Evolutionary conservation across 2,888 invertebrate genomes (phyloP).

Genomic region (Hydroisotoma schaefferi): DNA sequence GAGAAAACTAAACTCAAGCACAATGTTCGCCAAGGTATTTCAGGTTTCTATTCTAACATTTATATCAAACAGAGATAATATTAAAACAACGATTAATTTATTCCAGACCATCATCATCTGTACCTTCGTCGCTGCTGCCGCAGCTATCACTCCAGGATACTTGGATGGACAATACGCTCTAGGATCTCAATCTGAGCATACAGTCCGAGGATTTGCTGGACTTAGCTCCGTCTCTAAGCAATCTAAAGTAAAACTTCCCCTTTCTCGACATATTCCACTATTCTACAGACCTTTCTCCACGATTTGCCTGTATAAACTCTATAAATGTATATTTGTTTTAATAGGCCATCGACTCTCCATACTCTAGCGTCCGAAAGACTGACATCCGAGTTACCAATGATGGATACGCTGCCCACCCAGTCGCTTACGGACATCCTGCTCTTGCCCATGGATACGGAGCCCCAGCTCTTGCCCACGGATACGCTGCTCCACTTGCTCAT

Average conservation of each 20-base stretch:
- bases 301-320: slow-evolving; percentile 15
- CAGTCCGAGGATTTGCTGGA: slow-evolving; percentile 37
- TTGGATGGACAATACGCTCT: slow-evolving; percentile 25
- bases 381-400: slow-evolving; percentile 47
- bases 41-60: too few relatives aligned
- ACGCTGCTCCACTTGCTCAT: slow-evolving; percentile 11
- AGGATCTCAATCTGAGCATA: slow-evolving; percentile 31
- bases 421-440: slow-evolving; percentile 24
- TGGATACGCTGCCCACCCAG: slow-evolving; percentile 27
- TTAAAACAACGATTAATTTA: not conserved
- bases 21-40: slow-evolving; percentile 6
- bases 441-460: slow-evolving; percentile 21
- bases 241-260: slow-evolving; percentile 22
- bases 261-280: not conserved
- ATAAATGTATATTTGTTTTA: slow-evolving; percentile 9
- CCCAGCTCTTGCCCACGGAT: slow-evolving; percentile 28
- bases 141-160: slow-evolving; percentile 29
- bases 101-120: slow-evolving; percentile 30
- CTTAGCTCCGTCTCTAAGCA: slow-evolving; percentile 36
- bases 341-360: slow-evolving; percentile 41
- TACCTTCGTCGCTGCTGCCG: slow-evolving; percentile 27
- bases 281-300: not conserved
- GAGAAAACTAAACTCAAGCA: not conserved
- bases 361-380: slow-evolving; percentile 41
- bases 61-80: too few relatives aligned